Base-by-base conservation (phyloP, 2,113 vertebrate species). In the Uropsilus gracilis region DNA sequence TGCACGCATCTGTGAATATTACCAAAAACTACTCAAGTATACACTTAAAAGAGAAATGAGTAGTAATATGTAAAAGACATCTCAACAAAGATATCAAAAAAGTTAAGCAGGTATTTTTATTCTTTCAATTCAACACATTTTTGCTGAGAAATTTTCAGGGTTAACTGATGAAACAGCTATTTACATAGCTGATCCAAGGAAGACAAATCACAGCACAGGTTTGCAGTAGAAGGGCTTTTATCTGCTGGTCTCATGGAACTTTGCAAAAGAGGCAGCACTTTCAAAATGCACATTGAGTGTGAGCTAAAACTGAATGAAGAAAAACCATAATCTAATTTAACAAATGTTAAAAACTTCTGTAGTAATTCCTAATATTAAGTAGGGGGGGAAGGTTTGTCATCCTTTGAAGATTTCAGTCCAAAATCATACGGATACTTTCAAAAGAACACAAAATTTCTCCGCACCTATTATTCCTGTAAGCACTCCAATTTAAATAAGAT, bases 121-220 rank as follows among this genome's bases (percentile, higher is more conserved):
- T 2, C 28, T 78, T 86, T 64, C 34, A 42, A 95, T 84, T 90
- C 34, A 80, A 81, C 57, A 55, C 61, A 95, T 91, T 88, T 20
- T 88, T 82, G 6, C 24, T 94, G 53, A 75, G 39, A 81, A 71
- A 81, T 30, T 42, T 85, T 90, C 39, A 80, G 44, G 72, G 66
- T 44, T 82, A 92, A 89, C 24, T 48, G 18, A 75, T 69, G 77
- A 83, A 91, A 71, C 32, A 94, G 42, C 22, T 73, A 59, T 53
- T 81, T 95, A 85, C 53, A 89, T 10, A 94, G n/a, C 55, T 91
- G 13, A 16, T 59, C 24, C 13, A 86, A 91, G 18, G 32, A 94
- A 39, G 20, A 82, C 71, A 53, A 96, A 90, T 34, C 86, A 81
- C 26, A 69, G 50, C 37, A 24, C 57, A 57, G 9, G 22, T 72